Percentiles rank a stretch among this genome's conserved stretches.
phyloP scores from a whole-genome alignment of 2,113 vertebrate genomes.

The Alethe castanea region DNA sequence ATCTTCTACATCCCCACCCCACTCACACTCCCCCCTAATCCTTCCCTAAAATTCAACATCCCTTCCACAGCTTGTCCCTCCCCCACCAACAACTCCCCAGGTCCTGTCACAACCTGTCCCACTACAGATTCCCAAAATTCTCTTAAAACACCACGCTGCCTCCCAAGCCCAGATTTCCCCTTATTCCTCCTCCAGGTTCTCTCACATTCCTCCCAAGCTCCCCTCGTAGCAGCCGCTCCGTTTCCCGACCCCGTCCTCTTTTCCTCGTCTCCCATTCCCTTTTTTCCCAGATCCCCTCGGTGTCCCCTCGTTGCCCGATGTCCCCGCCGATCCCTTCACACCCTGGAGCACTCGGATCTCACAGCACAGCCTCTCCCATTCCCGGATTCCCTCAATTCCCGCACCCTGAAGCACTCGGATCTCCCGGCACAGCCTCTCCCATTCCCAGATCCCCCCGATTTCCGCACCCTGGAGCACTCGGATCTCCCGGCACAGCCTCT shows the following conservation, averaged over 20 bases:
- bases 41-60: background rate
- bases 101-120: rapidly evolving
- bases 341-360: background rate
- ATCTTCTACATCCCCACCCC: too few relatives aligned
- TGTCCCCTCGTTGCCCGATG: background rate
- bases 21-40: background rate
- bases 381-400: background rate
- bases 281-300: background rate
- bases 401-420: background rate
- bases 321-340: background rate
- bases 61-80: background rate
- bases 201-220: too few relatives aligned
- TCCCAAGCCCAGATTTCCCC: background rate
- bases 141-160: rapidly evolving
- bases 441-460: background rate
- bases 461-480: background rate
- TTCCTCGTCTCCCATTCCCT: rapidly evolving
- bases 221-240: background rate
- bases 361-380: background rate
- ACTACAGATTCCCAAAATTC: background rate
- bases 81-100: too few relatives aligned
- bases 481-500: background rate
- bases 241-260: rapidly evolving
- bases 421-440: background rate
- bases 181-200: background rate